Base-by-base conservation (phyloP, 1,140 invertebrate genomes). In the Trypoxylus dichotomus region DNA sequence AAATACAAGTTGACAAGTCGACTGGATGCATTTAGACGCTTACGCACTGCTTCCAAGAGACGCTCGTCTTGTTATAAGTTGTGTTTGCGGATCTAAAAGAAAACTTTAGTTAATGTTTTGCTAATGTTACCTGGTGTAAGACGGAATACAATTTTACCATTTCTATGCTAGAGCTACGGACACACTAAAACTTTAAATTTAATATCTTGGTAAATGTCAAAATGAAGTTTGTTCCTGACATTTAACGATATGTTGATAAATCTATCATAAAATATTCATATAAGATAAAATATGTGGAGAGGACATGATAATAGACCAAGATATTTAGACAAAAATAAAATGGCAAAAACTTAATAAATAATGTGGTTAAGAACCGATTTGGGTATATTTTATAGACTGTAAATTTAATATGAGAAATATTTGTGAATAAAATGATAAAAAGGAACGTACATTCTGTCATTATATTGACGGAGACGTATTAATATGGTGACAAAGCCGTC, bases 241-340 rank as follows among this genome's bases (percentile, higher is more conserved):
- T 54, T 54, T 54, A n/a, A 54, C 47, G 47, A 54, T 54, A 3
- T 54, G 47, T 54, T 54, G 47, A 54, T 54, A 54, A 54, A 54
- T 54, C n/a, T 54, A 54, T 54, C n/a, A n/a, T 15, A 54, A 54
- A 54, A 32, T 32, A 3, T 32, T 3, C 7, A 32, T 32, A 13
- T 10, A 47, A 10, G 11, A 47, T 2, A 13, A 32, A 32, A 32
- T n/a, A n/a, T n/a, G n/a, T n/a, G n/a, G n/a, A n/a, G n/a, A n/a
- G n/a, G n/a, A n/a, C n/a, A n/a, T n/a, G n/a, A n/a, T n/a, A n/a
- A n/a, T n/a, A n/a, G n/a, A n/a, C n/a, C n/a, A n/a, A n/a, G n/a
- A n/a, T n/a, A n/a, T n/a, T n/a, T n/a, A n/a, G n/a, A n/a, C n/a
- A n/a, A n/a, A n/a, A n/a, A n/a, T n/a, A n/a, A n/a, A n/a, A n/a